phyloP scores from a whole-genome alignment of 2,113 vertebrate species.

The Phoenicopterus ruber region DNA sequence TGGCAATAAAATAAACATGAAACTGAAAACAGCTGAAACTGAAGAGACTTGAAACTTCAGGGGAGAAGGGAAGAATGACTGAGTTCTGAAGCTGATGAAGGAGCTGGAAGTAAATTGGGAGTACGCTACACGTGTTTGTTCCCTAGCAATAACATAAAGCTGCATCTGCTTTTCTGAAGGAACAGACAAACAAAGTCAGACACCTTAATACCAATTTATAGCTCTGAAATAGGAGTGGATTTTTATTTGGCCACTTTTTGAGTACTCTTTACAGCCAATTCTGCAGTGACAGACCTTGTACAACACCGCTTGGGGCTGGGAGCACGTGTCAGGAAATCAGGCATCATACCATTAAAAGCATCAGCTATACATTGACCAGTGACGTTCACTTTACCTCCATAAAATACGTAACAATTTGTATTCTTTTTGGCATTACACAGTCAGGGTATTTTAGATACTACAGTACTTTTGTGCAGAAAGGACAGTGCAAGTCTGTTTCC shows the following conservation, averaged over 20 bases:
- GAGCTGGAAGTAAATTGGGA: background rate
- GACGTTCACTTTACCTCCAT: background rate
- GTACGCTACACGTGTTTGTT: background rate
- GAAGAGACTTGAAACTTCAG: background rate
- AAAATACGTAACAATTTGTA: background rate
- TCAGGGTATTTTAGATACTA: background rate
- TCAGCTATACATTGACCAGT: background rate
- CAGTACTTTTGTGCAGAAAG: background rate
- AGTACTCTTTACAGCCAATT: background rate
- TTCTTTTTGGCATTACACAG: background rate
- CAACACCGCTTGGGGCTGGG: background rate
- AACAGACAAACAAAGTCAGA: background rate
- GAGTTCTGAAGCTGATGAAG: background rate
- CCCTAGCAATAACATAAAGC: background rate
- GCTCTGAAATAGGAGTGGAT: background rate
- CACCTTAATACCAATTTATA: background rate
- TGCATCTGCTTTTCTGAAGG: background rate
- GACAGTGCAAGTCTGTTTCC: background rate
- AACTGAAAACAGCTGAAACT: background rate
- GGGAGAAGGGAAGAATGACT: background rate
- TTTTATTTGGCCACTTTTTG: background rate
- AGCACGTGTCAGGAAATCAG: background rate
- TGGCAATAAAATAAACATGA: background rate
- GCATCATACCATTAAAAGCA: background rate
- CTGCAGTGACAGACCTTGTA: background rate